These are phyloP conservation scores for Spatulosminthurus flaviceps DNA, from an alignment of 2,888 invertebrate genomes.

Conservation along the genomic window DNA sequence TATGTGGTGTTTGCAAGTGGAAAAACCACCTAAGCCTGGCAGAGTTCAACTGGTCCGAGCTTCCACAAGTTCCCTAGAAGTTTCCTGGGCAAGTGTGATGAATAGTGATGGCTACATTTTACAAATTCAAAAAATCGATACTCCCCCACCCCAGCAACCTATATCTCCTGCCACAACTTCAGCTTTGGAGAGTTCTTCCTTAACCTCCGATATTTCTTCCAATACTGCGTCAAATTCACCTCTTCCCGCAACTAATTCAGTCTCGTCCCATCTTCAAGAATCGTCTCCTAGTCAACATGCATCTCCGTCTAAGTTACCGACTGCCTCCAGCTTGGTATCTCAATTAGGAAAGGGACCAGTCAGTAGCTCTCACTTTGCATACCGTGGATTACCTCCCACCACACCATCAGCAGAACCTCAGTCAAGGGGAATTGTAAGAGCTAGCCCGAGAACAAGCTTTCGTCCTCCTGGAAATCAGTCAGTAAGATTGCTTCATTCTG, in stretches of 20 bases:
- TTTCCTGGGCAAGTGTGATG: slow-evolving; percentile 91
- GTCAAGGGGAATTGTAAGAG: slow-evolving; percentile 34
- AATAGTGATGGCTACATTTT: slow-evolving; percentile 92
- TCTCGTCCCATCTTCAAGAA: background rate
- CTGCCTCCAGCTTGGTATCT: slow-evolving; percentile 57
- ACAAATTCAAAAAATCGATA: slow-evolving; percentile 79
- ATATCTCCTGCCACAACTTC: slow-evolving; percentile 46
- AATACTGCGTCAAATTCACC: background rate
- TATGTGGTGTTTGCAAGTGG: slow-evolving; percentile 93
- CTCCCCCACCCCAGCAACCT: slow-evolving; percentile 67
- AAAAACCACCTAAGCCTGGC: slow-evolving; percentile 88
- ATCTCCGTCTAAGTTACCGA: slow-evolving; percentile 55
- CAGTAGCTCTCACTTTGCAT: too few relatives aligned
- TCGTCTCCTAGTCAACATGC: background rate
- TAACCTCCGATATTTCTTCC: too few relatives aligned
- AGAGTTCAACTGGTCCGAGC: slow-evolving; percentile 94
- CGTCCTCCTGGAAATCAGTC: slow-evolving; percentile 67
- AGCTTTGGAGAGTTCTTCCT: too few relatives aligned
- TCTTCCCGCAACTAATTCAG: background rate
- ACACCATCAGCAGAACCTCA: too few relatives aligned
- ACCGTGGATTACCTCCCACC: too few relatives aligned
- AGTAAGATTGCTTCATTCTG: slow-evolving; percentile 64
- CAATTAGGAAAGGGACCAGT: slow-evolving; percentile 49
- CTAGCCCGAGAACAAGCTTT: slow-evolving; percentile 31
- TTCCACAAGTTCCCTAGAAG: slow-evolving; percentile 90